Conservation (phyloP, 2,888 invertebrate species). For the Agrochola lota region DNA sequence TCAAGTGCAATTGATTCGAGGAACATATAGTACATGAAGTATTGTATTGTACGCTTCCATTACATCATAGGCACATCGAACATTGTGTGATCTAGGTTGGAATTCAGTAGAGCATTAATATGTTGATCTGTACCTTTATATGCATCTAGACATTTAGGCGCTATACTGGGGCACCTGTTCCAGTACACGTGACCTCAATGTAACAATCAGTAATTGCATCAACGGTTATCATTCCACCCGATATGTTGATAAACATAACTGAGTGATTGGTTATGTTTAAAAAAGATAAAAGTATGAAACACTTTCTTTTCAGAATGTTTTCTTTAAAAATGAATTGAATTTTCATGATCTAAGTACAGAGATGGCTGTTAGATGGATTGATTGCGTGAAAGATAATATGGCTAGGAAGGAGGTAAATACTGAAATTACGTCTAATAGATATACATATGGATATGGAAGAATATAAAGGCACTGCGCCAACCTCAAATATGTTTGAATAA, state of each 20-base stretch:
- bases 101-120: slow-evolving; percentile 13
- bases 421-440: background rate
- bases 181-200: slow-evolving; percentile 2
- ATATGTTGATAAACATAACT: slow-evolving; percentile 45
- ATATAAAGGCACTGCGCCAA: background rate
- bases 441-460: no score
- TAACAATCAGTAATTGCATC: slow-evolving; percentile 44
- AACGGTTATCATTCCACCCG: slow-evolving; percentile 28
- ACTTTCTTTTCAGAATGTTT: slow-evolving; percentile 16
- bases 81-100: slow-evolving; percentile 26
- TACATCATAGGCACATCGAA: slow-evolving; percentile 13
- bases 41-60: slow-evolving; percentile 9
- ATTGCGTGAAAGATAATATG: background rate
- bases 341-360: background rate
- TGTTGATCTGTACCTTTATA: background rate
- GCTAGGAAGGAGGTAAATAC: no score
- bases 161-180: background rate
- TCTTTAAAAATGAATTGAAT: slow-evolving; percentile 3
- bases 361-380: background rate
- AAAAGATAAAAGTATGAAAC: slow-evolving; percentile 24
- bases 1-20: background rate
- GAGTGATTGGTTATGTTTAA: slow-evolving; percentile 31
- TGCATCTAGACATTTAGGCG: slow-evolving; percentile 7
- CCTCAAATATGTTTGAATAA: background rate
- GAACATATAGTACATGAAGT: background rate